Conservation (phyloP, 2,113 vertebrate species). For the Neogobius melanostomus region DNA sequence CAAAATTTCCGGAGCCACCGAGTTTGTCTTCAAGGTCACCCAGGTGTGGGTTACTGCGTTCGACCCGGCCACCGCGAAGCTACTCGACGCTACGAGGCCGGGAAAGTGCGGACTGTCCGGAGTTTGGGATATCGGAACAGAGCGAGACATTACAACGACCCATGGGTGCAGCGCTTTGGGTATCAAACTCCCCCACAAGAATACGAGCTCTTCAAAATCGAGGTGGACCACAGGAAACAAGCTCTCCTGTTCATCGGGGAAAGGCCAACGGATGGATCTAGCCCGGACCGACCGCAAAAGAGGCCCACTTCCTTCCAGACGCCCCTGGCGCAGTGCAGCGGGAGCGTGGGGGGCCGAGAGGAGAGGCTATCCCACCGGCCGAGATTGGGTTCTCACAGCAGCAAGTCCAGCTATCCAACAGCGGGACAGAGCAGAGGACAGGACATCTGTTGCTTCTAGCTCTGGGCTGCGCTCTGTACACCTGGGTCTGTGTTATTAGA, state of each 20-base stretch:
- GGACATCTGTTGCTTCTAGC: constrained; percentile 43
- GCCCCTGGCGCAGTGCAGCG: constrained; percentile 82
- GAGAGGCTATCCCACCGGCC: constrained; percentile 6
- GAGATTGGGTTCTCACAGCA: constrained; percentile 37
- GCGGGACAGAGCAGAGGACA: constrained; percentile 41
- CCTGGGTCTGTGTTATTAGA: constrained; percentile 54
- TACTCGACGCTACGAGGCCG: constrained; percentile 78
- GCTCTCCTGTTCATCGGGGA: constrained; percentile 85
- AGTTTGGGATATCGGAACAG: constrained; percentile 77
- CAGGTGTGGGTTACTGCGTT: constrained; percentile 77
- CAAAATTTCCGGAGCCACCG: constrained; percentile 75
- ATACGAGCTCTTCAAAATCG: constrained; percentile 86
- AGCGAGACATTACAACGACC: constrained; percentile 85
- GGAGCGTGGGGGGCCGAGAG: neutral
- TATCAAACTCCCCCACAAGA: constrained; percentile 89
- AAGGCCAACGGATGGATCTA: constrained; percentile 87
- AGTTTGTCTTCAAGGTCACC: constrained; percentile 85
- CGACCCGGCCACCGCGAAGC: constrained; percentile 70
- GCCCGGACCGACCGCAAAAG: constrained; percentile 78
- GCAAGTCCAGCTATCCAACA: constrained; percentile 49
- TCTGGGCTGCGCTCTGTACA: constrained; percentile 50
- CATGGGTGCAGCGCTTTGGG: constrained; percentile 83
- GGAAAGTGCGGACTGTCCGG: constrained; percentile 80
- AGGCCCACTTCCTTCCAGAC: constrained; percentile 88
- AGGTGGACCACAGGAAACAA: constrained; percentile 75